phyloP scores from a whole-genome alignment of 2,888 invertebrate species.

The Uropetala carovei region DNA sequence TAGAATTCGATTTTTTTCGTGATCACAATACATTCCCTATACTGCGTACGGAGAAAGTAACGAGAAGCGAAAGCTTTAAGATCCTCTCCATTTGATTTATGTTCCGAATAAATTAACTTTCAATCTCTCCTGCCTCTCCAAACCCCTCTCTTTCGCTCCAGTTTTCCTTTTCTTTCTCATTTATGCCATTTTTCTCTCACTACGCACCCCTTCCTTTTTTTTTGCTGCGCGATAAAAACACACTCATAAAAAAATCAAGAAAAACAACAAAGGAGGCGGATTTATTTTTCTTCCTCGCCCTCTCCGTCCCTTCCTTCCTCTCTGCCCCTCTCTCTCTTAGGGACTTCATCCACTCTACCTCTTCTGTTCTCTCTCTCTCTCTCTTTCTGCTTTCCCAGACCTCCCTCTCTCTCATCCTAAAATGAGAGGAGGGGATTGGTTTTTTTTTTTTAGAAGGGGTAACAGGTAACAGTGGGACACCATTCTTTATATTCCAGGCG shows the following conservation, averaged over 20 bases:
- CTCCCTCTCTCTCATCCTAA: background rate
- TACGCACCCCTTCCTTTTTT: background rate
- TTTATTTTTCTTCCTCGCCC: too few relatives aligned
- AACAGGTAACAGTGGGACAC: background rate
- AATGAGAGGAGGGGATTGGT: background rate
- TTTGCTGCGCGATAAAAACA: background rate
- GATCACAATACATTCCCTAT: too few relatives aligned
- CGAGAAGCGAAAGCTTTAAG: slow-evolving; percentile 5
- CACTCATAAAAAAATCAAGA: too few relatives aligned
- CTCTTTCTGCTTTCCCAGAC: background rate
- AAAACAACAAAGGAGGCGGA: too few relatives aligned
- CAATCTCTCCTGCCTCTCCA: background rate
- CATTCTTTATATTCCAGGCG: too few relatives aligned
- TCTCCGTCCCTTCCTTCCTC: too few relatives aligned
- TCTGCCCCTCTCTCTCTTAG: too few relatives aligned
- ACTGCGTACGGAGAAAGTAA: too few relatives aligned
- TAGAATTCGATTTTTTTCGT: too few relatives aligned
- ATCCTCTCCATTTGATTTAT: slow-evolving; percentile 47
- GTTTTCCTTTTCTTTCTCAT: background rate
- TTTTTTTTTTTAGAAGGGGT: slow-evolving; percentile 7
- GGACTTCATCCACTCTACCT: too few relatives aligned
- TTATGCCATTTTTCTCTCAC: background rate
- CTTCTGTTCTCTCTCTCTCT: background rate
- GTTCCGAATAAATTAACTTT: slow-evolving; percentile 56
- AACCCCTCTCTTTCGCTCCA: background rate